These are phyloP conservation scores for Boulengeromyrus knoepffleri DNA, from an alignment of 2,113 vertebrate species.

Conservation along the genomic window DNA sequence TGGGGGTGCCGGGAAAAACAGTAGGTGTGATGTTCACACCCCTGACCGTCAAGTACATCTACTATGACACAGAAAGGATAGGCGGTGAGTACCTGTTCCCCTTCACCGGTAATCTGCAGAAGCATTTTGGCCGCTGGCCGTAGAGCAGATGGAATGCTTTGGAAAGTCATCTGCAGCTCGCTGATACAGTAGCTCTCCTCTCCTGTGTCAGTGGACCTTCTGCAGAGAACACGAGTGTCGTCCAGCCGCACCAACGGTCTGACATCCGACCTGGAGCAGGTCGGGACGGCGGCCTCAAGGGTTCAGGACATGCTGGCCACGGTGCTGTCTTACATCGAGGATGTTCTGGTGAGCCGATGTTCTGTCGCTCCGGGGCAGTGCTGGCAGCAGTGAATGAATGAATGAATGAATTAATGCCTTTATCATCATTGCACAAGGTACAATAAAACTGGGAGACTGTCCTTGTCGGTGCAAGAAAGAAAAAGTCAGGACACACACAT, in stretches of 20 bases:
- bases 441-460: not conserved
- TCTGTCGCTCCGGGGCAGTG: not conserved
- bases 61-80: constrained; percentile 93
- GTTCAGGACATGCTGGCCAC: constrained; percentile 87
- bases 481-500: not conserved
- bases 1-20: constrained; percentile 92
- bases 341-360: constrained; percentile 78
- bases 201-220: constrained; percentile 76
- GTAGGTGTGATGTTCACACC: constrained; percentile 98
- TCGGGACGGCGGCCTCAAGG: constrained; percentile 73
- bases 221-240: constrained; percentile 80
- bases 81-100: constrained; percentile 66
- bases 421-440: not conserved
- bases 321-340: constrained; percentile 85
- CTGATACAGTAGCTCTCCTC: not conserved
- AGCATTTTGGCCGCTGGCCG: not conserved
- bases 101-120: not conserved
- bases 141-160: not conserved
- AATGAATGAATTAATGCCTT: not conserved
- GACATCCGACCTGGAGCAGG: constrained; percentile 92
- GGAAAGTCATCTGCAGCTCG: not conserved
- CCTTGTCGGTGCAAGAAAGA: not conserved
- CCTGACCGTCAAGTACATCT: constrained; percentile 81
- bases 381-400: not conserved
- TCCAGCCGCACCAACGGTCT: constrained; percentile 80